Conservation (phyloP, 2,888 invertebrate genomes). For the Macrosiphum euphorbiae region DNA sequence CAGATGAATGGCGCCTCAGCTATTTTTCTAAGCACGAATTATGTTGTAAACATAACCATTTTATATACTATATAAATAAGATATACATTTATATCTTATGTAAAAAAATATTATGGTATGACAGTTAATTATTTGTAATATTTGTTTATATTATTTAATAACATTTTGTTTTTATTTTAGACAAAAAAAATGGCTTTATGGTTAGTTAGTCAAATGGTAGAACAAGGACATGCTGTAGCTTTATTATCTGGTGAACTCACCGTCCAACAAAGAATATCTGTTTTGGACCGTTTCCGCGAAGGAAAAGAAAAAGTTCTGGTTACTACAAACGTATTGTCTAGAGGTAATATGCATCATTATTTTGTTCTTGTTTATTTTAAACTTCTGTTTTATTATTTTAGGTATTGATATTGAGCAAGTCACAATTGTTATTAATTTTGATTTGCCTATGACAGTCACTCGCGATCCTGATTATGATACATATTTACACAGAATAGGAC, state of each 20-base stretch:
- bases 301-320: slow-evolving; percentile 96
- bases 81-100: not conserved
- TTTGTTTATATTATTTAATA: not conserved
- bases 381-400: slow-evolving; percentile 69
- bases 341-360: slow-evolving; percentile 72
- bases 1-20: no score
- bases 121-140: not conserved
- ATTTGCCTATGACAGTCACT: slow-evolving; percentile 87
- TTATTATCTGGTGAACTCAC: slow-evolving; percentile 92
- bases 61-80: no score
- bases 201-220: slow-evolving; percentile 89
- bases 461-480: slow-evolving; percentile 95
- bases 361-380: slow-evolving; percentile 39
- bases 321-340: slow-evolving; percentile 88
- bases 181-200: slow-evolving; percentile 90
- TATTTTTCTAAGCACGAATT: no score
- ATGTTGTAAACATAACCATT: no score
- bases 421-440: slow-evolving; percentile 98
- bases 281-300: slow-evolving; percentile 91
- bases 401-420: slow-evolving; percentile 98
- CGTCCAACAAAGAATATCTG: slow-evolving; percentile 92
- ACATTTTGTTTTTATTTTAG: slow-evolving; percentile 71
- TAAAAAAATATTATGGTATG: not conserved
- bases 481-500: slow-evolving; percentile 96
- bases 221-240: slow-evolving; percentile 95